A percentile compares a stretch with the other conserved stretches of the same genome.
Evolutionary conservation across 2,888 invertebrate species (phyloP).

Genomic region (Chrysomela aeneicollis): DNA sequence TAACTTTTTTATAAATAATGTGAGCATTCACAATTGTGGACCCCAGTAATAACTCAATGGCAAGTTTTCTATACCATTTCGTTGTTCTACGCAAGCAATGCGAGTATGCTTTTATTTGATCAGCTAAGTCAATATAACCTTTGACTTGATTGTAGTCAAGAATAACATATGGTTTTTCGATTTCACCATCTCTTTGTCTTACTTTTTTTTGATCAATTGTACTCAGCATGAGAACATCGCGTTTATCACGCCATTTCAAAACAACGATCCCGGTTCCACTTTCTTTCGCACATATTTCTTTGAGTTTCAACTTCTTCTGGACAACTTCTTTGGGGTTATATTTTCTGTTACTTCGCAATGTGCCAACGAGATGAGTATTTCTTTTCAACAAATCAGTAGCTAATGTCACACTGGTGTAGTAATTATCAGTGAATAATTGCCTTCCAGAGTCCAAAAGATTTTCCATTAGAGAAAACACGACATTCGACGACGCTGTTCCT

Average conservation of each 20-base stretch:
- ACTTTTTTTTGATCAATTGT: background rate
- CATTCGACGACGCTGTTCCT: background rate
- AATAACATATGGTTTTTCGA: background rate
- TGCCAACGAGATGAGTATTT: too few relatives aligned
- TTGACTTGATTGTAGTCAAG: background rate
- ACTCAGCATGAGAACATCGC: background rate
- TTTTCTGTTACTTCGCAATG: too few relatives aligned
- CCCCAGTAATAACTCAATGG: conserved; percentile 3
- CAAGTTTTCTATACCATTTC: background rate
- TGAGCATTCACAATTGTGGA: too few relatives aligned
- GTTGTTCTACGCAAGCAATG: background rate
- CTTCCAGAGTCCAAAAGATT: background rate
- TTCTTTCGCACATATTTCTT: background rate
- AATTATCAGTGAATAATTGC: too few relatives aligned
- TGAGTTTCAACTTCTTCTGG: background rate
- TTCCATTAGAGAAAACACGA: background rate
- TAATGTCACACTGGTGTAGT: too few relatives aligned
- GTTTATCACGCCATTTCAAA: background rate
- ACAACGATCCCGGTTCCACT: background rate
- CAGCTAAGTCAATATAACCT: background rate
- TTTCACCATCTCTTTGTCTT: background rate
- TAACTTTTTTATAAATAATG: too few relatives aligned
- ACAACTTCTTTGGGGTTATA: background rate
- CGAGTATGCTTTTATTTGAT: background rate
- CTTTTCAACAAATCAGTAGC: too few relatives aligned